Percentiles rank a stretch among this genome's conserved stretches.
These are phyloP conservation scores for Notolepis coatsorum DNA, from an alignment of 2,797 vertebrate species.

Conservation along the genomic window DNA sequence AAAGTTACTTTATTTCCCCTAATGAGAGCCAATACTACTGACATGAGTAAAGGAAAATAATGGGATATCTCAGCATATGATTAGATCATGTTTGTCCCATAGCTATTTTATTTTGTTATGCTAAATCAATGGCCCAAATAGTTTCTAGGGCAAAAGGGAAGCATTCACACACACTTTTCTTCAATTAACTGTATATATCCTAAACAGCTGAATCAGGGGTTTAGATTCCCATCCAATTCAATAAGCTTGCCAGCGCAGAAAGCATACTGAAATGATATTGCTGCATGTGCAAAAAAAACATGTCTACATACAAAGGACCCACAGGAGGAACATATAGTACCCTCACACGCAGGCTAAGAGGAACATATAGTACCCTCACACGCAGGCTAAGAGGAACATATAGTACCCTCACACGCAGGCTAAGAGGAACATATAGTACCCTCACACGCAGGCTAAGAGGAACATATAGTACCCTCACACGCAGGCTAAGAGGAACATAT, in stretches of 20 bases:
- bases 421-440: conserved; percentile 26
- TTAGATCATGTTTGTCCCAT: conserved; percentile 25
- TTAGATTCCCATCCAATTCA: conserved; percentile 30
- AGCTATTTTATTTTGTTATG: conserved; percentile 29
- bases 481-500: conserved; percentile 28
- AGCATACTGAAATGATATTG: conserved; percentile 36
- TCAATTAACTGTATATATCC: conserved; percentile 33
- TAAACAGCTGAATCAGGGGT: conserved; percentile 41
- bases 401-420: conserved; percentile 18
- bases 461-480: conserved; percentile 24
- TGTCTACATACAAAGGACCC: conserved; percentile 39
- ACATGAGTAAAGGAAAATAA: conserved; percentile 23
- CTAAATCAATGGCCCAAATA: conserved; percentile 25
- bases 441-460: conserved; percentile 20
- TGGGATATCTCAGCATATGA: conserved; percentile 24
- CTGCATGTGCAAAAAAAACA: conserved; percentile 54
- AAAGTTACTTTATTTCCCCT: conserved; percentile 8
- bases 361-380: conserved; percentile 25
- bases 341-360: conserved; percentile 15
- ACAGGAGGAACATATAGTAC: conserved; percentile 27
- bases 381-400: conserved; percentile 28
- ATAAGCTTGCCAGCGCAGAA: conserved; percentile 48
- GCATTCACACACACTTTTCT: conserved; percentile 19
- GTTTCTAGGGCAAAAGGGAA: conserved; percentile 36
- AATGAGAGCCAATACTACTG: conserved; percentile 31